phyloP scores from a whole-genome alignment of 2,797 vertebrate species.

The Hippopotamyrus pictus region DNA sequence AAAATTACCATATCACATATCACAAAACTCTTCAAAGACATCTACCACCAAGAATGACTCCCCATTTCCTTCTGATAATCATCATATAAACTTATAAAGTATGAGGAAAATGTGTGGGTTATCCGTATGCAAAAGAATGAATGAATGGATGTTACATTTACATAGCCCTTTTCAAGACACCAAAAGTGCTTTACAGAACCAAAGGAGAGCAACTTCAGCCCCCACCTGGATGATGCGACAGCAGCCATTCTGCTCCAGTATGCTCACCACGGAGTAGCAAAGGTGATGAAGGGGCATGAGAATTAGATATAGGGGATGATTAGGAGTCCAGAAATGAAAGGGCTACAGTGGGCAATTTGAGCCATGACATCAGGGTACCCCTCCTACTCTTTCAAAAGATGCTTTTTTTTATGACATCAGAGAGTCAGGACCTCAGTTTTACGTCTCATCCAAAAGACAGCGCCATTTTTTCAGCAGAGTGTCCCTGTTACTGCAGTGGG shows the following conservation, averaged over 20 bases:
- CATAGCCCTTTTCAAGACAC: neutral
- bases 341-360: neutral
- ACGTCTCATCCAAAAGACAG: neutral
- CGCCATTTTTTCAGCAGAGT: neutral
- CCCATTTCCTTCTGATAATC: neutral
- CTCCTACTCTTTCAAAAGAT: neutral
- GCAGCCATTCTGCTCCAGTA: neutral
- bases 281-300: neutral
- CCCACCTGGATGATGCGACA: neutral
- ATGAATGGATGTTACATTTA: neutral
- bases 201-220: neutral
- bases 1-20: neutral
- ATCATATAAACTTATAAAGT: neutral
- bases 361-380: neutral
- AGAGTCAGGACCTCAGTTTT: neutral
- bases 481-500: neutral
- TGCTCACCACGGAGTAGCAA: neutral
- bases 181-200: neutral
- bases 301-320: neutral
- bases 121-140: neutral
- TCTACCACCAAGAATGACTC: neutral
- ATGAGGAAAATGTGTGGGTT: neutral
- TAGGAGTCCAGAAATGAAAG: neutral
- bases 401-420: neutral
- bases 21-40: neutral